Conservation (phyloP, 2,797 vertebrate species). For the Oreortyx pictus region DNA sequence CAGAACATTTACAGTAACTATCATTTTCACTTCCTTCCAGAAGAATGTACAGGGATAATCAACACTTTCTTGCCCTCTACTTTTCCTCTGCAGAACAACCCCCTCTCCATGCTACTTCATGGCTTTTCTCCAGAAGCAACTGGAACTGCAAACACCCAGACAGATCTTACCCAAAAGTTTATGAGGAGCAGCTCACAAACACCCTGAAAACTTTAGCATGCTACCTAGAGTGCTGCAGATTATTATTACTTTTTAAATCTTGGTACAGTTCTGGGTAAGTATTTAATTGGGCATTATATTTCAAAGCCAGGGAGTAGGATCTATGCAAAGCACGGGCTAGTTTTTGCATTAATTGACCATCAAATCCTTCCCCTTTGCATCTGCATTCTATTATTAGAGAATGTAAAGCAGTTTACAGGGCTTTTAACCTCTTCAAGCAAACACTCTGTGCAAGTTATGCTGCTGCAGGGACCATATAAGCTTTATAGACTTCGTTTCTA, state of each 20-base stretch:
- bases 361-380: slow-evolving; percentile 87
- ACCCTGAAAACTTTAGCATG: slow-evolving; percentile 71
- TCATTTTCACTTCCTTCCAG: slow-evolving; percentile 22
- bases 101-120: slow-evolving; percentile 26
- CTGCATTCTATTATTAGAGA: slow-evolving; percentile 86
- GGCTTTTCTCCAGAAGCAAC: slow-evolving; percentile 36
- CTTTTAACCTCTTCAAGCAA: slow-evolving; percentile 81
- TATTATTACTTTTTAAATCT: slow-evolving; percentile 64
- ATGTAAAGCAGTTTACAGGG: slow-evolving; percentile 79
- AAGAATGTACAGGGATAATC: slow-evolving; percentile 63
- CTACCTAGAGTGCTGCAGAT: slow-evolving; percentile 65
- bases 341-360: slow-evolving; percentile 91
- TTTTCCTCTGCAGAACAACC: slow-evolving; percentile 44
- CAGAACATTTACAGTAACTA: slow-evolving; percentile 32
- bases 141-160: slow-evolving; percentile 65
- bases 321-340: slow-evolving; percentile 77
- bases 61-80: neutral
- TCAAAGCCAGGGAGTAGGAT: slow-evolving; percentile 78
- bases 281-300: slow-evolving; percentile 77
- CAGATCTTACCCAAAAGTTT: slow-evolving; percentile 68
- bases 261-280: slow-evolving; percentile 7
- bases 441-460: slow-evolving; percentile 72
- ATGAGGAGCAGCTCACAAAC: slow-evolving; percentile 69
- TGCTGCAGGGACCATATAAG: slow-evolving; percentile 72
- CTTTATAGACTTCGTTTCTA: slow-evolving; percentile 74